Percentiles rank a stretch among this genome's conserved stretches.
phyloP scores from a whole-genome alignment of 2,113 vertebrate genomes.

The Plotosus lineatus region DNA sequence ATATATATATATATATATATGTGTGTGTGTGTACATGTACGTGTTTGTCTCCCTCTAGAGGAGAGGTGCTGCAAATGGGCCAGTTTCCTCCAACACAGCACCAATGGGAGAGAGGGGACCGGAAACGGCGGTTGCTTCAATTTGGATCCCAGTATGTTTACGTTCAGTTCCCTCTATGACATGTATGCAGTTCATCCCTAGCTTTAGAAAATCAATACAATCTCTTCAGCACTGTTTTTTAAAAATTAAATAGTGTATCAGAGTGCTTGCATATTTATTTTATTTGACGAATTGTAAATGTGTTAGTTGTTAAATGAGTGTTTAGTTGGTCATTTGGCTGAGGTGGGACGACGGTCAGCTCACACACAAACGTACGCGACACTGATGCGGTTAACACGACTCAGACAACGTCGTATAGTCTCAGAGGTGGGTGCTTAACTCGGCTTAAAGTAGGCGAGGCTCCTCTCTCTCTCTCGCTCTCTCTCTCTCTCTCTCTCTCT shows the following conservation, averaged over 20 bases:
- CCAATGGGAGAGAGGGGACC: slow-evolving; percentile 58
- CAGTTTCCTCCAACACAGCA: not conserved
- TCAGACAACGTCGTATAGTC: slow-evolving; percentile 21
- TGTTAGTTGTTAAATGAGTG: not conserved
- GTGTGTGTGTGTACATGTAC: not conserved
- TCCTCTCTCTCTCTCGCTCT: slow-evolving; percentile 48
- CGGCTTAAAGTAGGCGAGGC: slow-evolving; percentile 47
- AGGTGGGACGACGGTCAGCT: slow-evolving; percentile 31
- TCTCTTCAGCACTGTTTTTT: not conserved
- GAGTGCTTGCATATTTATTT: not conserved
- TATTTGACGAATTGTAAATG: not conserved
- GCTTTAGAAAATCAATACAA: not conserved
- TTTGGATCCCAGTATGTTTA: slow-evolving; percentile 56
- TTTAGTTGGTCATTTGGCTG: not conserved
- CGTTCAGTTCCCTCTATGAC: not conserved
- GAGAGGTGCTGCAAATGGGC: not conserved
- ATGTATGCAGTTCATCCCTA: not conserved
- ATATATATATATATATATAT: not conserved
- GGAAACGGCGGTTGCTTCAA: slow-evolving; percentile 73
- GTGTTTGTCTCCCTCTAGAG: not conserved
- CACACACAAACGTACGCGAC: not conserved
- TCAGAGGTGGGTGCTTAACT: slow-evolving; percentile 39
- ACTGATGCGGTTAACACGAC: slow-evolving; percentile 29
- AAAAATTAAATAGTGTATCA: no score
- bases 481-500: slow-evolving; percentile 32